Conservation (phyloP, 2,888 invertebrate species). For the Eupsilia transversa region DNA sequence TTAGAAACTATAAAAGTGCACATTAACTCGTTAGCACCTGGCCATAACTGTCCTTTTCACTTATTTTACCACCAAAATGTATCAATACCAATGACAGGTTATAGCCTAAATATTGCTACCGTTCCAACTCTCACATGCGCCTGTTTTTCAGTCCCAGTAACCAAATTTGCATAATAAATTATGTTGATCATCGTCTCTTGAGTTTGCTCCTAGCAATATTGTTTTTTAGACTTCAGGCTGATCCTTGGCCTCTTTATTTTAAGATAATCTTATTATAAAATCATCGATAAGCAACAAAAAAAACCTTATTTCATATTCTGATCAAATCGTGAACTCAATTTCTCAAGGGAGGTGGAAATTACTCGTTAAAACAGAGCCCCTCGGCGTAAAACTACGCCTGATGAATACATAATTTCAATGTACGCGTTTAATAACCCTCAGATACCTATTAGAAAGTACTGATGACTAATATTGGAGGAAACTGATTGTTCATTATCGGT, state of each 20-base stretch:
- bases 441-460: conserved; percentile 51
- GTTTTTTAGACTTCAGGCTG: conserved; percentile 63
- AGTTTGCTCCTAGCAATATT: conserved; percentile 64
- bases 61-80: background rate
- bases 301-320: conserved; percentile 60
- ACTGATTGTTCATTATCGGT: conserved; percentile 19
- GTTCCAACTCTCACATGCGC: conserved; percentile 26
- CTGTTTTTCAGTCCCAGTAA: conserved; percentile 66
- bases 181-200: conserved; percentile 61
- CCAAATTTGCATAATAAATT: conserved; percentile 74
- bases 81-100: conserved; percentile 36
- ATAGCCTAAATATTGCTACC: conserved; percentile 10
- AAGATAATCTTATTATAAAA: conserved; percentile 63
- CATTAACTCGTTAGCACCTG: background rate
- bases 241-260: conserved; percentile 45
- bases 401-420: conserved; percentile 80
- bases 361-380: conserved; percentile 72
- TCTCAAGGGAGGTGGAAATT: conserved; percentile 73
- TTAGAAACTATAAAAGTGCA: background rate
- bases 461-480: conserved; percentile 54
- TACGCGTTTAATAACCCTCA: conserved; percentile 62
- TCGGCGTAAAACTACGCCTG: conserved; percentile 69
- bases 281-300: conserved; percentile 61
- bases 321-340: conserved; percentile 64
- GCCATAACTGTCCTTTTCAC: background rate